Conservation (phyloP, 2,797 vertebrate species). For the Syngnathus rostellatus region DNA sequence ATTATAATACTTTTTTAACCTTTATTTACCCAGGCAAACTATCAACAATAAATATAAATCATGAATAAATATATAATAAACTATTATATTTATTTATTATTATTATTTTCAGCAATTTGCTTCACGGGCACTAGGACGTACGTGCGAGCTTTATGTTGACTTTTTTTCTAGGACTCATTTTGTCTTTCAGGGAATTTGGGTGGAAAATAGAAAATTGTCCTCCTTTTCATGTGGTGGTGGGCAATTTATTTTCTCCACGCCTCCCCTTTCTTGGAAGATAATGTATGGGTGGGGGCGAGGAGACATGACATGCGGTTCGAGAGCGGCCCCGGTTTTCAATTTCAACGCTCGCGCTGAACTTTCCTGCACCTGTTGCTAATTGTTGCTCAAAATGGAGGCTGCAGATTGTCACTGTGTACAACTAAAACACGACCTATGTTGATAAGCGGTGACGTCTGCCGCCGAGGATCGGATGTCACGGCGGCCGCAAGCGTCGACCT, state of each 20-base stretch:
- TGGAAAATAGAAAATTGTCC: neutral
- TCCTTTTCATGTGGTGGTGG: constrained; percentile 6
- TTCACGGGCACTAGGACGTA: no score
- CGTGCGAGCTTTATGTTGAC: neutral
- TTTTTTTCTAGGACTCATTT: neutral
- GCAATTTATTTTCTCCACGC: neutral
- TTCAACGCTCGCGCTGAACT: constrained; percentile 25
- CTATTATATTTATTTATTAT: no score
- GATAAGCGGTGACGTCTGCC: constrained; percentile 13
- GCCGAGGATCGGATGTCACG: constrained; percentile 36
- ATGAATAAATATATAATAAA: no score
- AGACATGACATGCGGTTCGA: constrained; percentile 38
- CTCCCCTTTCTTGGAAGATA: constrained; percentile 19
- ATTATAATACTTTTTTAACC: no score
- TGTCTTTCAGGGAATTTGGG: neutral
- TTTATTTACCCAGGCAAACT: no score
- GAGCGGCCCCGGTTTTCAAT: constrained; percentile 28
- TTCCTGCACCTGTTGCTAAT: constrained; percentile 51
- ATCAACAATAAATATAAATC: no score
- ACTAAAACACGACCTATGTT: constrained; percentile 1
- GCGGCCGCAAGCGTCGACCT: constrained; percentile 31
- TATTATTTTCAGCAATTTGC: no score
- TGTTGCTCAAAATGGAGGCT: constrained; percentile 19
- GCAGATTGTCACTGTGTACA: constrained; percentile 11
- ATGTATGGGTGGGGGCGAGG: constrained; percentile 39